Percentiles rank a stretch among this genome's conserved stretches.
phyloP scores from a whole-genome alignment of 2,888 invertebrate genomes.

The Agrotis clavis region DNA sequence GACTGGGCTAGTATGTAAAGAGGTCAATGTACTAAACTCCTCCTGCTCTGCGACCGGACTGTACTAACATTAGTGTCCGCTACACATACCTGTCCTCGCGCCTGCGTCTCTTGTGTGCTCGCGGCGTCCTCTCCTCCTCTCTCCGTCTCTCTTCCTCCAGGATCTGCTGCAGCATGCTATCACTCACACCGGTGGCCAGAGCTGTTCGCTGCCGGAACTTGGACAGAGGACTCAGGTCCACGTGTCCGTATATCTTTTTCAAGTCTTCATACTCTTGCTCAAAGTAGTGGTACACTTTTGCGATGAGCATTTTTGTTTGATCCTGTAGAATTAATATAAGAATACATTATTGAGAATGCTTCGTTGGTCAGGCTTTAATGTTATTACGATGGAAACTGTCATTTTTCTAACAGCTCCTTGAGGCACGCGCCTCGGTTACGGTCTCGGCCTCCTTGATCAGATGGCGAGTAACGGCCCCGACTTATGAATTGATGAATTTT shows the following conservation, averaged over 20 bases:
- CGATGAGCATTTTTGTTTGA: conserved; percentile 13
- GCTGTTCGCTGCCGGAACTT: conserved; percentile 4
- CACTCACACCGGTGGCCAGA: conserved; percentile 22
- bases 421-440: too few relatives aligned
- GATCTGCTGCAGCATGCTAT: background rate
- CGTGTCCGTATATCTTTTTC: background rate
- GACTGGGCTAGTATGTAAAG: too few relatives aligned
- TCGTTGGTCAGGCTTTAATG: too few relatives aligned
- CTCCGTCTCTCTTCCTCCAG: conserved; percentile 18
- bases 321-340: conserved; percentile 4
- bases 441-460: too few relatives aligned
- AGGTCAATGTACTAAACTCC: too few relatives aligned
- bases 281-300: conserved; percentile 28
- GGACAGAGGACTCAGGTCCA: conserved; percentile 25
- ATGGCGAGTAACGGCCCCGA: too few relatives aligned
- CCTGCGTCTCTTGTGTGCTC: background rate
- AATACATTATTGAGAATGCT: background rate
- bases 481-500: too few relatives aligned
- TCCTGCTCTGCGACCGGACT: too few relatives aligned
- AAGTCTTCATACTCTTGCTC: conserved; percentile 14
- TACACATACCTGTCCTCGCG: background rate
- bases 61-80: too few relatives aligned
- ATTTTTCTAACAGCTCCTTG: too few relatives aligned
- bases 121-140: background rate
- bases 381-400: too few relatives aligned